Base-by-base conservation (phyloP, 2,888 invertebrate species). In the Nomada flava region DNA sequence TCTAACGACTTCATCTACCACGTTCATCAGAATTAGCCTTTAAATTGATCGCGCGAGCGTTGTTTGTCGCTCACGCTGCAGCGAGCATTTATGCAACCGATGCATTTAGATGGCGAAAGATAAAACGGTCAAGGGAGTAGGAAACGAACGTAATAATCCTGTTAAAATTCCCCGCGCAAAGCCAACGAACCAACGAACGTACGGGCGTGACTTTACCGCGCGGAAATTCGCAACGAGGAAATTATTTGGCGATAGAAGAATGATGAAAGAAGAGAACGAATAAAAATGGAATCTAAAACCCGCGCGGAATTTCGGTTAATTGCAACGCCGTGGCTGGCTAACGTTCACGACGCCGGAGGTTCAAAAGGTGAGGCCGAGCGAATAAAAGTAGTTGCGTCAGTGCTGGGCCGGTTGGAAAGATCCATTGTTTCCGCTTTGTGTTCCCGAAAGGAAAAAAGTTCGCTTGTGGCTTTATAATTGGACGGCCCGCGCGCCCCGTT, bases 51-150 rank as follows among this genome's bases (percentile, higher is more conserved):
- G 72, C 50, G 59, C 83, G 23, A 64, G 77, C 62, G 78, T 82
- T 60, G 83, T 83, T 82, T 83, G 83, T 83, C 83, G 83, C 83
- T 55, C 64, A 18, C 23, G 47, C 42, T n/a, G 82, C 50, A 47
- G 20, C 69, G 77, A 29, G 67, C 74, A 60, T 78, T 83, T 83
- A 69, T 71, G 79, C 72, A 81, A 83, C 65, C 68, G 68, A 50
- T 71, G 67, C 86, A 65, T 63, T 81, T 64, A 63, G 75, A 78
- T 76, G 86, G 82, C 68, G 85, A 85, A 80, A 86, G 87, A 76
- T 74, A 77, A 72, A 74, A 42, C 62, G 64, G 53, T 10, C 70
- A 59, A 76, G 53, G 73, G 69, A 59, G 60, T 73, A 80, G 69
- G 75, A 74, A 82, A 78, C 75, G 76, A 76, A 63, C 62, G 85